Evolutionary conservation across 2,797 vertebrate species (phyloP).

Genomic region (Margarornis squamiger): DNA sequence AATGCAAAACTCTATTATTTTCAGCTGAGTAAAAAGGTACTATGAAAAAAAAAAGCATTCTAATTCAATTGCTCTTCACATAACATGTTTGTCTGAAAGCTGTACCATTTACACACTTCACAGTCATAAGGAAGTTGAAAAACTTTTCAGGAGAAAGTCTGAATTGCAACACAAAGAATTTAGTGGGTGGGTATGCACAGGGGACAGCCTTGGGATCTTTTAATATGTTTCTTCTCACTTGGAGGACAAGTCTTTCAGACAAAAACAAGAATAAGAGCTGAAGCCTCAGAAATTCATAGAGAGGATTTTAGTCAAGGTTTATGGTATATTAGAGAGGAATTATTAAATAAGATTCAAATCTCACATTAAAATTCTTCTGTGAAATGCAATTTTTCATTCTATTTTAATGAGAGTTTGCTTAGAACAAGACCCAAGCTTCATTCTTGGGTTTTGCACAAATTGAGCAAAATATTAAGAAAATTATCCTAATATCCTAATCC

Average conservation of each 20-base stretch:
- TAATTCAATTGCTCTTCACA: background rate
- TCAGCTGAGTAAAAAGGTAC: background rate
- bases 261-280: background rate
- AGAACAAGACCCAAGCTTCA: background rate
- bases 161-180: conserved; percentile 76
- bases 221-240: background rate
- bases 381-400: background rate
- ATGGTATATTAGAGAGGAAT: background rate
- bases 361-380: background rate
- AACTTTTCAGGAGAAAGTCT: conserved; percentile 84
- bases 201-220: background rate
- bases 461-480: background rate
- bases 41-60: background rate
- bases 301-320: background rate
- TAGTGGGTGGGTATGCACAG: conserved; percentile 72
- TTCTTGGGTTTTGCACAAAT: background rate
- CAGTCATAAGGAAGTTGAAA: conserved; percentile 76
- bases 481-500: background rate
- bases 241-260: background rate
- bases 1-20: background rate
- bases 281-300: background rate
- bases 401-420: background rate
- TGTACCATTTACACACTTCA: background rate
- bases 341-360: background rate
- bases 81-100: background rate